Percentiles rank a stretch among this genome's conserved stretches.
phyloP scores from a whole-genome alignment of 2,113 vertebrate species.

The Cinclus cinclus region DNA sequence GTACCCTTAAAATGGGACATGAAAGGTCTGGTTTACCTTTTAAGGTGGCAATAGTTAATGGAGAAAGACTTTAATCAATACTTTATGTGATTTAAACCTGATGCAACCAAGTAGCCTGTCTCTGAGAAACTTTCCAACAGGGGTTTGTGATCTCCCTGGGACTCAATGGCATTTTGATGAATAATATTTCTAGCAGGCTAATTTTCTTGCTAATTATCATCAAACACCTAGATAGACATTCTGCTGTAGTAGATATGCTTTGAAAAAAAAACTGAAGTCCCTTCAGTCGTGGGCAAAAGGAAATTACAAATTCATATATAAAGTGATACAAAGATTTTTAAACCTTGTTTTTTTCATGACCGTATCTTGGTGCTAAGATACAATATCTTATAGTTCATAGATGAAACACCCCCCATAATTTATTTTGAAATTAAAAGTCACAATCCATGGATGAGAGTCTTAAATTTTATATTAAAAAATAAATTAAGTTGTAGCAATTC shows the following conservation, averaged over 20 bases:
- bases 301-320: constrained; percentile 55
- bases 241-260: constrained; percentile 65
- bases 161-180: constrained; percentile 60
- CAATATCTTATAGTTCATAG: constrained; percentile 36
- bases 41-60: background rate
- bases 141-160: constrained; percentile 14
- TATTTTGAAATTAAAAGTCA: constrained; percentile 60
- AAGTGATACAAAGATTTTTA: constrained; percentile 54
- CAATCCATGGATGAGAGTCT: background rate
- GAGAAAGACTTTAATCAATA: constrained; percentile 51
- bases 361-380: constrained; percentile 59
- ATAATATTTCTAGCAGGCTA: constrained; percentile 63
- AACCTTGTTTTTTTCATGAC: constrained; percentile 52
- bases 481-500: constrained; percentile 32
- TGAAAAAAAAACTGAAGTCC: constrained; percentile 2
- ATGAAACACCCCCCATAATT: constrained; percentile 31
- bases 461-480: constrained; percentile 36
- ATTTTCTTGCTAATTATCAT: constrained; percentile 73
- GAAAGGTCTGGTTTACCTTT: background rate
- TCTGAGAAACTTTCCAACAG: constrained; percentile 61
- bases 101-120: constrained; percentile 45
- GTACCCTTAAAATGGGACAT: background rate
- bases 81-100: constrained; percentile 50
- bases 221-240: constrained; percentile 67
- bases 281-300: constrained; percentile 9